These are phyloP conservation scores for Circaetus gallicus DNA, from an alignment of 2,113 vertebrate species.

Conservation along the genomic window DNA sequence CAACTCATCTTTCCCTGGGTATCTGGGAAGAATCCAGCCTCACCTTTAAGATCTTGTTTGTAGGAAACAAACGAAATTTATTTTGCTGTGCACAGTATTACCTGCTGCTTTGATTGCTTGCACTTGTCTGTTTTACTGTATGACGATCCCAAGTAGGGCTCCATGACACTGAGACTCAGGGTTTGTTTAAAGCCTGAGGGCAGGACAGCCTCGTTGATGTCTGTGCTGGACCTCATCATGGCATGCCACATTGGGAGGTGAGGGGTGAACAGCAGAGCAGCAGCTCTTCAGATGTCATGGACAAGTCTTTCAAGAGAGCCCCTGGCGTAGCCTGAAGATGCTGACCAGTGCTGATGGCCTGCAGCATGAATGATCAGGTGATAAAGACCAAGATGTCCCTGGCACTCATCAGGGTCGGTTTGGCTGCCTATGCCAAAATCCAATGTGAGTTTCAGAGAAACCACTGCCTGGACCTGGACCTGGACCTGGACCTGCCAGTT, in stretches of 20 bases:
- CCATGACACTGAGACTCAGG: background rate
- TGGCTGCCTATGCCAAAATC: background rate
- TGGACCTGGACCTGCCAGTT: background rate
- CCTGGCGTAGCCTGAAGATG: background rate
- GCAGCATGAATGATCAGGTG: background rate
- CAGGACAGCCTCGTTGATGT: background rate
- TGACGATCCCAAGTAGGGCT: background rate
- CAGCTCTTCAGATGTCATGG: background rate
- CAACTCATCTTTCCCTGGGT: background rate
- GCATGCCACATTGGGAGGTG: accelerated
- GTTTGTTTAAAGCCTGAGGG: background rate
- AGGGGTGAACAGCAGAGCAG: background rate
- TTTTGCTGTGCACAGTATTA: background rate
- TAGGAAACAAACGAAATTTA: background rate
- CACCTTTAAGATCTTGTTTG: background rate
- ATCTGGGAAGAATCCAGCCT: background rate
- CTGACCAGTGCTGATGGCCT: background rate
- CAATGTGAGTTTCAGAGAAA: background rate
- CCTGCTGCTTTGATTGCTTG: background rate
- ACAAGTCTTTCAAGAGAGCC: background rate
- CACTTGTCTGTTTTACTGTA: background rate
- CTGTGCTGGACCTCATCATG: background rate
- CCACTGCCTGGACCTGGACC: background rate
- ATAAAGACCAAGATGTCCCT: background rate
- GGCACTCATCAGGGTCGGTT: background rate